Evolutionary conservation across 1,140 invertebrate species (phyloP), one percentile per base, ranked within the genome.

Genomic region (Elymnias hypermnestra): DNA sequence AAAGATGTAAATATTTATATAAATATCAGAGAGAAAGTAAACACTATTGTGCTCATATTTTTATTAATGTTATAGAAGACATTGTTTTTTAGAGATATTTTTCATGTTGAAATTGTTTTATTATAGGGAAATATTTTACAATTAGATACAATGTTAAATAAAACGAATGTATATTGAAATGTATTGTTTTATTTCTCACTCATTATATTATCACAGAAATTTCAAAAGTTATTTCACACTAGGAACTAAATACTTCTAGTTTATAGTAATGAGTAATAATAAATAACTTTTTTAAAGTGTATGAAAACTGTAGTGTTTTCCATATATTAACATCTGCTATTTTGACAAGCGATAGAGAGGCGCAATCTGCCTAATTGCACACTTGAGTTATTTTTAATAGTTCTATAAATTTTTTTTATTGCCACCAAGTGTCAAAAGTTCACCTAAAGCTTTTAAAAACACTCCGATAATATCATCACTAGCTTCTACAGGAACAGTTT

Each of bases 381-480:
- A n/a, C n/a, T n/a, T n/a, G n/a, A n/a, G n/a, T n/a, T n/a, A n/a
- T n/a, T n/a, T n/a, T n/a, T n/a, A n/a, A n/a, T n/a, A n/a, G n/a
- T n/a, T n/a, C n/a, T n/a, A n/a, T n/a, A n/a, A 59, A 41, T 72
- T 69, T 38, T 73, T 74, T 19, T 72, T 56, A 10, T 73, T 51
- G 2, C 29, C 61, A 19, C n/a, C n/a, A n/a, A n/a, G 59, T 69
- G 37, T 61, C 4, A 78, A 42, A 10, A 84, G 43, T 7, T 84
- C 75, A 15, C 50, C 43, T 21, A 82, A 40, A 1, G 59, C 59
- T 53, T 72, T 84, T 25, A 73, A 72, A 13, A 84, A 53, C 2
- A 71, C 17, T 5, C 63, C 56, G 7, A 85, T 59, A 9, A 82
- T 51, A 54, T 84, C 76, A 2, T 72, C 59, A 46, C 28, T 54